Evolutionary conservation across 2,113 vertebrate genomes (phyloP).

Genomic region (Siniperca knerii): DNA sequence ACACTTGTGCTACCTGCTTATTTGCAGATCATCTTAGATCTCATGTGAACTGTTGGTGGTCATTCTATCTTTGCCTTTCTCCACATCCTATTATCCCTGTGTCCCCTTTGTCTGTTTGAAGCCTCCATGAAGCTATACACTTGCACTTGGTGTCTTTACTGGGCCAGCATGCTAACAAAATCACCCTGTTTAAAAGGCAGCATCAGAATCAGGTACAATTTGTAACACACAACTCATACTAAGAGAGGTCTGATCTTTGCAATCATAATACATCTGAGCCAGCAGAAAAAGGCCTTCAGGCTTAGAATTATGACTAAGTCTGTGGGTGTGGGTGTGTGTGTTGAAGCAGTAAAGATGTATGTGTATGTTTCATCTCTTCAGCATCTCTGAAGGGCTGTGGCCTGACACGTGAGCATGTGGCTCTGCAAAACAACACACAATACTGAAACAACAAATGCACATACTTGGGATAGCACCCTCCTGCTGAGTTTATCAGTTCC

Average conservation of each 20-base stretch:
- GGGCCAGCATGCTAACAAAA: constrained; percentile 3
- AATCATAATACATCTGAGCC: constrained; percentile 48
- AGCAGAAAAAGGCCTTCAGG: constrained; percentile 47
- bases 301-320: constrained; percentile 47
- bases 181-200: constrained; percentile 14
- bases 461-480: not conserved
- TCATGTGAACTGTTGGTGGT: constrained; percentile 30
- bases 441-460: constrained; percentile 2
- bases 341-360: constrained; percentile 7
- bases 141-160: constrained; percentile 1
- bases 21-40: constrained; percentile 48
- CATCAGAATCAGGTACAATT: constrained; percentile 28
- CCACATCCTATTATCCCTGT: not conserved
- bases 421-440: constrained; percentile 59
- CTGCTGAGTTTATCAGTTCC: not conserved
- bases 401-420: constrained; percentile 70
- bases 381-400: constrained; percentile 37
- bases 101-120: constrained; percentile 9
- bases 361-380: constrained; percentile 34
- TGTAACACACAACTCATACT: constrained; percentile 23
- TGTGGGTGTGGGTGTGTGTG: constrained; percentile 11
- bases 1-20: constrained; percentile 28
- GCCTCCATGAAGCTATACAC: not conserved
- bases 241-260: constrained; percentile 48
- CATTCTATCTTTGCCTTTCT: constrained; percentile 7